Percentiles rank a stretch among this genome's conserved stretches.
Conservation (phyloP, 2,113 vertebrate species). For the Ctenodactylus gundi region DNA sequence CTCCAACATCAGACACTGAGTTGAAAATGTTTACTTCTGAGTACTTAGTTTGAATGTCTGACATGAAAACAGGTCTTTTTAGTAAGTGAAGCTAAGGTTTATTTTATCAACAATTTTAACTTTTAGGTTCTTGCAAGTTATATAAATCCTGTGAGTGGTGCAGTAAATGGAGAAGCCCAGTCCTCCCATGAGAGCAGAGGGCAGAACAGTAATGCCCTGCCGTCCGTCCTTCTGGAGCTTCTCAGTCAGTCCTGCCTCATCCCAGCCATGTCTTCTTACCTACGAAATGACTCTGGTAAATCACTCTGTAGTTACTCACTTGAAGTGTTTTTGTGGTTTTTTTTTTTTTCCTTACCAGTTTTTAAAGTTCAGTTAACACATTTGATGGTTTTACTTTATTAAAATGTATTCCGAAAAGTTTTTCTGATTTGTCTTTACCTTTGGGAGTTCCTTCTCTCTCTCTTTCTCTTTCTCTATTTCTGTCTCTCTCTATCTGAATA, state of each 20-base stretch:
- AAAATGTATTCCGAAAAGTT: neutral
- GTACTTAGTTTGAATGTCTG: neutral
- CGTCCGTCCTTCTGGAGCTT: conserved; percentile 93
- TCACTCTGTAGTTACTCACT: neutral
- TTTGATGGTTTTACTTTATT: neutral
- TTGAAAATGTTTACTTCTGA: neutral
- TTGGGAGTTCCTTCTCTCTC: too few relatives aligned
- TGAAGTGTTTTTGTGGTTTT: neutral
- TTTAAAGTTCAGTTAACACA: neutral
- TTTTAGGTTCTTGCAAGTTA: conserved; percentile 97
- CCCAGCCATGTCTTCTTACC: conserved; percentile 98
- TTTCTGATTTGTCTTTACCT: neutral
- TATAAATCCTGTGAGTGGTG: conserved; percentile 94
- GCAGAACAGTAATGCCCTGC: conserved; percentile 94
- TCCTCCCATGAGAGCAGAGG: conserved; percentile 87
- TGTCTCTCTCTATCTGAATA: too few relatives aligned
- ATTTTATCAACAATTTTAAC: neutral
- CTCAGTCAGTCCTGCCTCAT: conserved; percentile 98
- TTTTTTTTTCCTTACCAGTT: neutral
- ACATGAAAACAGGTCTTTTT: neutral
- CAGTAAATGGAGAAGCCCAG: conserved; percentile 86
- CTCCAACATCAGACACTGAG: neutral
- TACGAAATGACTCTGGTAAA: conserved; percentile 97
- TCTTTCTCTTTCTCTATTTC: too few relatives aligned
- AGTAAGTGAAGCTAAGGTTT: neutral